Percentiles rank a stretch among this genome's conserved stretches.
Evolutionary conservation across 2,797 vertebrate species (phyloP).

Genomic region (Malacoraja senta): DNA sequence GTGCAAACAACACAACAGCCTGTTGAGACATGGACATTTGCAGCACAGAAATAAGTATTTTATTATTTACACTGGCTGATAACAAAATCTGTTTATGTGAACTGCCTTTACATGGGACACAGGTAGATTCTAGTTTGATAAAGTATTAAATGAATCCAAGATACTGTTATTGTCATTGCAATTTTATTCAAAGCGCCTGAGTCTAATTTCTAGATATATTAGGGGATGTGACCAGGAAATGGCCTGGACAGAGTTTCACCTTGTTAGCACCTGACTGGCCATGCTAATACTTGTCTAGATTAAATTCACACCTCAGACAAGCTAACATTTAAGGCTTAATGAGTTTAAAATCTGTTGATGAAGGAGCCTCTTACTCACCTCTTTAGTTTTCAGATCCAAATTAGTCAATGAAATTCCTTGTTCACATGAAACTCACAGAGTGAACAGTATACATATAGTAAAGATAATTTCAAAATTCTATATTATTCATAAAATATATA

Average conservation of each 20-base stretch:
- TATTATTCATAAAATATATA: too few relatives aligned
- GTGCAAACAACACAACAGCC: too few relatives aligned
- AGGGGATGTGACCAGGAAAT: neutral
- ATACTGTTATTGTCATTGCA: neutral
- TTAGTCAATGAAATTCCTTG: neutral
- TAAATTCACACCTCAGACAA: neutral
- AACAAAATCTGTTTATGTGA: too few relatives aligned
- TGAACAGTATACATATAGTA: too few relatives aligned
- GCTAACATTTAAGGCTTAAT: neutral
- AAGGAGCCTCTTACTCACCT: neutral
- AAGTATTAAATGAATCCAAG: too few relatives aligned
- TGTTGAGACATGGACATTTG: too few relatives aligned
- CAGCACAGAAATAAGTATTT: too few relatives aligned
- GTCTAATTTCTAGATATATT: neutral
- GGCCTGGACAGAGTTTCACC: neutral
- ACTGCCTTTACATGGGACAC: too few relatives aligned
- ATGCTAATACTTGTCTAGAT: neutral
- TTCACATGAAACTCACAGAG: neutral
- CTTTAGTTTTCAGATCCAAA: neutral
- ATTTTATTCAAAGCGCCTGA: neutral
- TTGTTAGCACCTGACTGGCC: neutral
- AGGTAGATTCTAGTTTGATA: too few relatives aligned
- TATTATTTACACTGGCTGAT: too few relatives aligned
- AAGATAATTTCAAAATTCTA: too few relatives aligned
- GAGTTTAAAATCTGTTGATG: neutral